These are phyloP conservation scores for Mesorhabditis sp. DNA, from an alignment of 2,888 invertebrate genomes.

Conservation along the genomic window DNA sequence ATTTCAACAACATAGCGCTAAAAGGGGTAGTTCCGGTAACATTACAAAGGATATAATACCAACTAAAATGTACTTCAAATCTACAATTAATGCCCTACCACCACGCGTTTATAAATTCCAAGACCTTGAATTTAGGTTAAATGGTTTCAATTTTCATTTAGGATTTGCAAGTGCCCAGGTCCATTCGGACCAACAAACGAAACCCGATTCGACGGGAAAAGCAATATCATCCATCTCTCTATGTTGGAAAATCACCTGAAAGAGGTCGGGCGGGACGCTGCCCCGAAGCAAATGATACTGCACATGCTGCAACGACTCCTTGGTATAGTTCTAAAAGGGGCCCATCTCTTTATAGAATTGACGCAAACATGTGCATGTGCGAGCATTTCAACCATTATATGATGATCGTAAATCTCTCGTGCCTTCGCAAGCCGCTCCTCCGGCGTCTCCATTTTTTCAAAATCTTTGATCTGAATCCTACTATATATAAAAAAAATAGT, in stretches of 20 bases:
- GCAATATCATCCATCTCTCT: too few relatives aligned
- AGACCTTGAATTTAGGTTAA: too few relatives aligned
- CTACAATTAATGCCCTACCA: too few relatives aligned
- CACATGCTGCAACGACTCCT: constrained; percentile 92
- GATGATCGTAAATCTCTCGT: constrained; percentile 96
- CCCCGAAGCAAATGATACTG: constrained; percentile 95
- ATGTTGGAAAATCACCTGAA: constrained; percentile 72
- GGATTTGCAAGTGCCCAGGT: too few relatives aligned
- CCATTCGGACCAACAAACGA: too few relatives aligned
- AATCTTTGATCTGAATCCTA: constrained; percentile 82
- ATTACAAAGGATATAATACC: not conserved
- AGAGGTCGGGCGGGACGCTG: constrained; percentile 92
- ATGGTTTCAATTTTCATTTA: too few relatives aligned
- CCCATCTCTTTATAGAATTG: constrained; percentile 29
- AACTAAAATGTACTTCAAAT: constrained; percentile 5
- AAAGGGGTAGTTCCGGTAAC: constrained; percentile 60
- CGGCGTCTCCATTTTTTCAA: constrained; percentile 93
- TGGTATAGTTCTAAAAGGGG: constrained; percentile 86
- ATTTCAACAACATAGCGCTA: constrained; percentile 99
- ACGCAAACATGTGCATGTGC: constrained; percentile 86
- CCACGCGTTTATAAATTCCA: too few relatives aligned
- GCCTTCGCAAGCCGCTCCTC: constrained; percentile 92
- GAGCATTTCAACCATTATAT: constrained; percentile 98
- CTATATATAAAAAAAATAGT: too few relatives aligned
- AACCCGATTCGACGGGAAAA: too few relatives aligned